Conservation (phyloP, 2,888 invertebrate species). For the Acanthosepion lycidas region DNA sequence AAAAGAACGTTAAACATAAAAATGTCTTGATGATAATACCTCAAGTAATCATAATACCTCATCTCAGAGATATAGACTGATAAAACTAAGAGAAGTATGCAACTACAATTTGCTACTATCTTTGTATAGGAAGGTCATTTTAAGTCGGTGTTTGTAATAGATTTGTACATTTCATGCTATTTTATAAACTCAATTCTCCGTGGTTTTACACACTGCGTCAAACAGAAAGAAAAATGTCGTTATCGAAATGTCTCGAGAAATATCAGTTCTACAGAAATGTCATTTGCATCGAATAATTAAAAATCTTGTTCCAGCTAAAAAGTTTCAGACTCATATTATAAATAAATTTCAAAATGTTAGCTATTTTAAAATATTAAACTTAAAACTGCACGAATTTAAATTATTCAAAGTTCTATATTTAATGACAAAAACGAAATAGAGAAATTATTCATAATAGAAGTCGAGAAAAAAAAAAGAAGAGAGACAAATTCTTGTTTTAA, state of each 20-base stretch:
- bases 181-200: neutral
- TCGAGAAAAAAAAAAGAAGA: neutral
- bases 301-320: neutral
- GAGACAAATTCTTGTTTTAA: neutral
- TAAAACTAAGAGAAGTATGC: neutral
- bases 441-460: neutral
- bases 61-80: too few relatives aligned
- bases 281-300: neutral
- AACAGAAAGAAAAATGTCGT: neutral
- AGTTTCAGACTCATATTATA: too few relatives aligned
- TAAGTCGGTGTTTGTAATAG: neutral
- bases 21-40: too few relatives aligned
- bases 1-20: too few relatives aligned
- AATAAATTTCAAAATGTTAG: neutral
- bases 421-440: neutral
- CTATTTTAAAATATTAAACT: neutral
- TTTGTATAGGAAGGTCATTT: neutral
- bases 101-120: neutral
- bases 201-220: too few relatives aligned
- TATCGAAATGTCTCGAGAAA: neutral
- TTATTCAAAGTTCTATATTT: neutral
- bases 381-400: neutral
- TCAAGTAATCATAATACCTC: too few relatives aligned
- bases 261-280: neutral
- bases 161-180: neutral